A percentile compares a stretch with the other conserved stretches of the same genome.
These are phyloP conservation scores for Diphyllodes magnificus DNA, from an alignment of 2,113 vertebrate species.

Conservation along the genomic window DNA sequence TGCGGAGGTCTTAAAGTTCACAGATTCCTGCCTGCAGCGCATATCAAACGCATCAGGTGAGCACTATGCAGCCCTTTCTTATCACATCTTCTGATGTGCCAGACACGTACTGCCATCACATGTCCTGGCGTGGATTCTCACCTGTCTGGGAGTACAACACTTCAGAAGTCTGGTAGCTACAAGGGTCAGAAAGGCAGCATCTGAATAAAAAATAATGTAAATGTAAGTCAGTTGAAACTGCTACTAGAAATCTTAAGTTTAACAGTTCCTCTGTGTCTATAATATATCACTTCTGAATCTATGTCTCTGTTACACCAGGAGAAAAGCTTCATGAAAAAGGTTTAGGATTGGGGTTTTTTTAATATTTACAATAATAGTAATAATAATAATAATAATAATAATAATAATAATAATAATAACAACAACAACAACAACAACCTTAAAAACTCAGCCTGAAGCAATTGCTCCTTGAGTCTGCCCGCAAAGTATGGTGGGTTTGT, in stretches of 20 bases:
- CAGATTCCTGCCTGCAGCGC: fast-evolving
- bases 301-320: not conserved
- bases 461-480: not conserved
- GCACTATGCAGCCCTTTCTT: not conserved
- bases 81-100: not conserved
- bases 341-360: fast-evolving
- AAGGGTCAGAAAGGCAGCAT: not conserved
- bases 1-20: fast-evolving
- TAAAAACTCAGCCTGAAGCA: not conserved
- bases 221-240: not conserved
- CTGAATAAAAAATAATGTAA: not conserved
- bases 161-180: not conserved
- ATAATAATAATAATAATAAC: not conserved
- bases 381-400: not conserved
- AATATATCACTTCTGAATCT: not conserved
- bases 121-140: not conserved
- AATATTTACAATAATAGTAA: not conserved
- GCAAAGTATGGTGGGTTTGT: not conserved
- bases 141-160: not conserved
- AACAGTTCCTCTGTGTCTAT: not conserved
- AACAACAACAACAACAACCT: not conserved
- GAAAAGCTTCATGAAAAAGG: not conserved
- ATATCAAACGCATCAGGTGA: not conserved
- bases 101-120: not conserved
- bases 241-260: not conserved